Evolutionary conservation across 2,888 invertebrate species (phyloP).

Genomic region (Melitaea athalia): DNA sequence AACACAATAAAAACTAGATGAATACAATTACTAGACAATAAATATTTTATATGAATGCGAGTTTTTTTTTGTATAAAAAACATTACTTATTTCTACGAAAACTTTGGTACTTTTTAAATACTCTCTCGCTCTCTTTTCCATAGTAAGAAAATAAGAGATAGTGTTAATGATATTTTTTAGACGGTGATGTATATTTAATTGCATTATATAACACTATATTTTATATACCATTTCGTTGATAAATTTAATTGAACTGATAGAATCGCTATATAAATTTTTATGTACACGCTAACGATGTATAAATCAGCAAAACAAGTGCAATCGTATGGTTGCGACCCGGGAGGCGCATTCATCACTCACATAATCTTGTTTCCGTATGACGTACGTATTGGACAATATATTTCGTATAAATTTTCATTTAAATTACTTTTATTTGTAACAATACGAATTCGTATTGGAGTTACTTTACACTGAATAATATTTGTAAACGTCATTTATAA

Average conservation of each 20-base stretch:
- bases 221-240: background rate
- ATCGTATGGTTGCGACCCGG: constrained; percentile 52
- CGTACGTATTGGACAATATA: constrained; percentile 60
- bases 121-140: no score
- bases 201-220: background rate
- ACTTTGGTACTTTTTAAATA: no score
- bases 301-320: constrained; percentile 40
- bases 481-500: background rate
- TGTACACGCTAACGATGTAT: constrained; percentile 29
- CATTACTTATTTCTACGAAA: no score
- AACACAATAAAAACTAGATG: background rate
- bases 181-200: no score
- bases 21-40: constrained; percentile 1
- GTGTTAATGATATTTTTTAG: no score
- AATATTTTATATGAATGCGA: background rate
- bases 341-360: constrained; percentile 64
- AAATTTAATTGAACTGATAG: background rate
- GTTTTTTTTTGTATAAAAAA: background rate
- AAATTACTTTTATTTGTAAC: constrained; percentile 35
- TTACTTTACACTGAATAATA: constrained; percentile 3
- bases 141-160: no score
- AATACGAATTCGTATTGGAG: constrained; percentile 1
- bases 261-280: constrained; percentile 14
- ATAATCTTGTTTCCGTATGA: constrained; percentile 64
- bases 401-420: constrained; percentile 52